phyloP scores from a whole-genome alignment of 2,888 invertebrate genomes.

The Melinopterus prodromus region DNA sequence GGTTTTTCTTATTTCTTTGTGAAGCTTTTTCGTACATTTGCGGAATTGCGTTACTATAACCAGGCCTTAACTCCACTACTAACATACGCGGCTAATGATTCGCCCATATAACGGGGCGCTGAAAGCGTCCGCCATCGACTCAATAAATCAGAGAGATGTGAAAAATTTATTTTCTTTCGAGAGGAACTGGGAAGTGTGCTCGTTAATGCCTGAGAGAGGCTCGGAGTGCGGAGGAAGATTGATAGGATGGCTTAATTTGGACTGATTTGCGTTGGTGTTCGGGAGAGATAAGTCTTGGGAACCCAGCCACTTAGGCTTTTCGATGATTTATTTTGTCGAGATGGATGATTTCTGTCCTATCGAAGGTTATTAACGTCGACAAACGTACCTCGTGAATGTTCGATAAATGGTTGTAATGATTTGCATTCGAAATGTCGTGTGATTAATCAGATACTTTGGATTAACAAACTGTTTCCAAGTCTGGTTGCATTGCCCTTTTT shows the following conservation, averaged over 20 bases:
- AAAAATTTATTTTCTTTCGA: conserved; percentile 4
- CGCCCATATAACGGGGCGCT: not conserved
- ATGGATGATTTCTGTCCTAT: not conserved
- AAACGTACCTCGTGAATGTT: not conserved
- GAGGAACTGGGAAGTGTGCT: not conserved
- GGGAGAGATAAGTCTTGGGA: not conserved
- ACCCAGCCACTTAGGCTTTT: not conserved
- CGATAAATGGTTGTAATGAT: not conserved
- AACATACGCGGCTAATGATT: not conserved
- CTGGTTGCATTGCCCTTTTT: too few species aligned
- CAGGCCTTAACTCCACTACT: not conserved
- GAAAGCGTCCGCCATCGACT: not conserved
- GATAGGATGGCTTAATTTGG: not conserved
- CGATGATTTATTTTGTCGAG: not conserved
- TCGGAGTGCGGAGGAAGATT: not conserved
- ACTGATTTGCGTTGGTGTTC: not conserved
- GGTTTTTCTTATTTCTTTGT: too few species aligned
- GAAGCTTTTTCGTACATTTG: not conserved
- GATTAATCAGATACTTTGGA: not conserved
- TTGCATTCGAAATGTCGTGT: not conserved
- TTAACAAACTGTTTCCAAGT: too few species aligned
- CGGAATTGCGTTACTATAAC: not conserved
- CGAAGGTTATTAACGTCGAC: not conserved
- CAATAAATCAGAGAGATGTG: not conserved
- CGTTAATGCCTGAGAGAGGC: not conserved